Conservation (phyloP, 1,140 invertebrate genomes). For the Nebria ingens region DNA sequence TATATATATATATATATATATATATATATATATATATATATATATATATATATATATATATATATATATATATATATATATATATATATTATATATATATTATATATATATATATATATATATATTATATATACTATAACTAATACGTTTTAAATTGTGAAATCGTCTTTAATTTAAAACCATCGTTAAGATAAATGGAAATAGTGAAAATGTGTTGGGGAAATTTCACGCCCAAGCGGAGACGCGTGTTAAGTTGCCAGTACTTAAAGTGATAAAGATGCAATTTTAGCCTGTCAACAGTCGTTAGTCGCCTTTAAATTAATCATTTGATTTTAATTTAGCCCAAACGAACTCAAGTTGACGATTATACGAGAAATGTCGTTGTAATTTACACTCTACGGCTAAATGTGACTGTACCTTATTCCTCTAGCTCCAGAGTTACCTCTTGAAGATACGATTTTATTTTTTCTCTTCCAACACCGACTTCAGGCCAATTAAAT, state of each 20-base stretch:
- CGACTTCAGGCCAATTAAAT: not conserved
- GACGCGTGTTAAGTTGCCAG: not conserved
- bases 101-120: too few species aligned
- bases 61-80: too few species aligned
- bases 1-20: too few species aligned
- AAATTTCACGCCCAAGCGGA: not conserved
- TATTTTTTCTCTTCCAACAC: not conserved
- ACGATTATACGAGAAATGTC: not conserved
- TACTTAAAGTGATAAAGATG: conserved; percentile 8
- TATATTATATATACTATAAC: too few species aligned
- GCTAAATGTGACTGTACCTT: not conserved
- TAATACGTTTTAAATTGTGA: conserved; percentile 4
- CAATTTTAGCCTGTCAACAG: conserved; percentile 6
- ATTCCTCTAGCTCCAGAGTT: not conserved
- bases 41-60: too few species aligned
- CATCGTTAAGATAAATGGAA: conserved; percentile 3
- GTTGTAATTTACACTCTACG: conserved; percentile 3
- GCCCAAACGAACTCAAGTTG: not conserved
- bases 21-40: too few species aligned
- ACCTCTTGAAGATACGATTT: not conserved
- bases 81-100: too few species aligned
- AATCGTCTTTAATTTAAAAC: conserved; percentile 6
- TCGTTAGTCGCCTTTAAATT: conserved; percentile 4
- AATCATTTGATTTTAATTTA: conserved; percentile 10
- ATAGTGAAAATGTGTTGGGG: conserved; percentile 3